Base-by-base conservation (phyloP, 2,113 vertebrate species). In the Solea senegalensis region DNA sequence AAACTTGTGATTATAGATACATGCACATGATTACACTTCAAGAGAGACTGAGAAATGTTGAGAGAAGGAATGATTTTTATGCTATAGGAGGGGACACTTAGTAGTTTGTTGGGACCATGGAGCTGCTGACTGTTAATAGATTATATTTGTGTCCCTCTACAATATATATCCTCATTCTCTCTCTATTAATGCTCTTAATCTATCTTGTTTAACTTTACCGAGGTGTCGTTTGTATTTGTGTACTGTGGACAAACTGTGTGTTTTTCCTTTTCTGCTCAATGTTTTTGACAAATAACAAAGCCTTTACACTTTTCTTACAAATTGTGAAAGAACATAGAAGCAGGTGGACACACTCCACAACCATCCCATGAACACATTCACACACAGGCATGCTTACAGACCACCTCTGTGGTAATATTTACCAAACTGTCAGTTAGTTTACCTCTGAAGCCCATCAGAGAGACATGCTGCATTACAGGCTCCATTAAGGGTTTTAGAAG, bases 51-150 rank as follows among this genome's bases (percentile, higher is more conserved):
- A 66, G 40, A 87, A 72, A 65, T 63, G 59, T 74, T 66, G 54
- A 45, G 60, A 82, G 44, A 59, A 46, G 61, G 65, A 44, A 78
- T 60, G 69, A 76, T 66, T 76, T 77, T 62, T 64, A 63, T 49
- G 80, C 72, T 76, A 9, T n/a, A 52, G 60, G 34, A 44, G 41
- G 48, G 69, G 81, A 74, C 61, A 50, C 59, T 63, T 70, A 66
- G 76, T 13, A n/a, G 69, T 69, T 52, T 67, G 68, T 52, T 78
- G 65, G 78, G 80, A 88, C 88, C 78, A 90, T 89, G 86, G 76
- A 90, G 77, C 79, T 91, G 86, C 79, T 80, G 90, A 91, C 91
- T 90, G 89, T 90, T 91, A 88, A 76, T 83, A 79, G 76, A 88
- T 82, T 74, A 63, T 88, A 60, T 82, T 79, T 81, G 73, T 90